phyloP scores from a whole-genome alignment of 2,797 vertebrate genomes.

The Premnoplex brunnescens region DNA sequence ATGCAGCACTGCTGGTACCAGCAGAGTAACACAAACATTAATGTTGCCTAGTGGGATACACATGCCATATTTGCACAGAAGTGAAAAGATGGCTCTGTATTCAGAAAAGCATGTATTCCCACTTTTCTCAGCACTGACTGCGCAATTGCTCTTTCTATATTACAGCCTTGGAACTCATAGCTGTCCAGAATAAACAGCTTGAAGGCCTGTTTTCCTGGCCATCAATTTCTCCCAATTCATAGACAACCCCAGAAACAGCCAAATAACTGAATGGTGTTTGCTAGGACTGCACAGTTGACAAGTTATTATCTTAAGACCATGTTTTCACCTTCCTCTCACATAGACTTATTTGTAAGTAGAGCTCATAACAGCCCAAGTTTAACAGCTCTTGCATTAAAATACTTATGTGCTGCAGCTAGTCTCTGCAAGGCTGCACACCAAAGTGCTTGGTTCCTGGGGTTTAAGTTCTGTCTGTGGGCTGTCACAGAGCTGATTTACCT shows the following conservation, averaged over 20 bases:
- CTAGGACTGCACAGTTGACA: background rate
- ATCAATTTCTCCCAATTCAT: background rate
- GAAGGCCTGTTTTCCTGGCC: background rate
- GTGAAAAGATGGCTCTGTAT: background rate
- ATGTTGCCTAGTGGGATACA: background rate
- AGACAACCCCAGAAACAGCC: background rate
- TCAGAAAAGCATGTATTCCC: background rate
- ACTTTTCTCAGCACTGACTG: background rate
- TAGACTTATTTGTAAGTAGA: background rate
- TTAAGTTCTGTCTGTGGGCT: background rate
- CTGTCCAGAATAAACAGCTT: background rate
- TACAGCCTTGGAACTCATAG: background rate
- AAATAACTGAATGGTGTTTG: background rate
- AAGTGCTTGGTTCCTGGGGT: background rate
- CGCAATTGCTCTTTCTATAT: accelerated
- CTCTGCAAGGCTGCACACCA: background rate
- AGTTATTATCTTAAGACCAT: background rate
- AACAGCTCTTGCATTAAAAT: background rate
- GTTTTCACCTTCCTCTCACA: background rate
- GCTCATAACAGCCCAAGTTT: background rate
- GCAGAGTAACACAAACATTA: background rate
- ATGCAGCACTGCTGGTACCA: background rate
- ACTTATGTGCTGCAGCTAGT: background rate
- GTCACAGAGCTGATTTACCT: background rate
- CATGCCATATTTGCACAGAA: background rate